phyloP scores from a whole-genome alignment of 2,888 invertebrate genomes.

The Diaprepes abbreviatus region DNA sequence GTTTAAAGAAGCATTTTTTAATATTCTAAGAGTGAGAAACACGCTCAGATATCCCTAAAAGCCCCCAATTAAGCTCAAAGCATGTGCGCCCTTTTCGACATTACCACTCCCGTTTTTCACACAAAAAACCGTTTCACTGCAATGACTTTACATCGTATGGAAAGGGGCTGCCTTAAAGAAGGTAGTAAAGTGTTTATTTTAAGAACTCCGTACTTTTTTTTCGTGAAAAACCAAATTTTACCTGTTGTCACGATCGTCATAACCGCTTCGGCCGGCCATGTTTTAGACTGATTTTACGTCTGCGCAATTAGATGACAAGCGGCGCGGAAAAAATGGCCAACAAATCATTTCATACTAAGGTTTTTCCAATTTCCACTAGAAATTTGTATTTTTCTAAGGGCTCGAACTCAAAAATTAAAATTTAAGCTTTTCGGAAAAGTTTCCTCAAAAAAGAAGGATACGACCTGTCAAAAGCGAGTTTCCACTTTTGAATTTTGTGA shows the following conservation, averaged over 20 bases:
- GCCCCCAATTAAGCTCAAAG: slow-evolving; percentile 8
- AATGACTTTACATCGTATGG: neutral
- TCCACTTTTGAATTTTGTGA: slow-evolving; percentile 22
- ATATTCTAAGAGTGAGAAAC: neutral
- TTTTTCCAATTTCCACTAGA: slow-evolving; percentile 45
- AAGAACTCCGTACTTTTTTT: slow-evolving; percentile 15
- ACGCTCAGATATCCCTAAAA: neutral
- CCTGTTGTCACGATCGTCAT: slow-evolving; percentile 86
- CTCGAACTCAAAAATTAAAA: neutral
- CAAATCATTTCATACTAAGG: slow-evolving; percentile 60
- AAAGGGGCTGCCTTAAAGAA: neutral
- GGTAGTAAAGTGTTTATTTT: neutral
- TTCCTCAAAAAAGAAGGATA: slow-evolving; percentile 10
- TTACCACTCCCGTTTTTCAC: slow-evolving; percentile 20
- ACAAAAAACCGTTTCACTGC: slow-evolving; percentile 17
- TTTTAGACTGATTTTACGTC: slow-evolving; percentile 69
- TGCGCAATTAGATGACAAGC: slow-evolving; percentile 60
- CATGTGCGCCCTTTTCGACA: slow-evolving; percentile 41
- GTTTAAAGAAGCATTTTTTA: neutral
- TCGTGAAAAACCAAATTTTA: slow-evolving; percentile 63
- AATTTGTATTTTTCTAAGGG: slow-evolving; percentile 37
- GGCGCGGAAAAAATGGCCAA: slow-evolving; percentile 55
- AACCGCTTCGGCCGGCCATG: slow-evolving; percentile 92
- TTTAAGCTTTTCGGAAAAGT: slow-evolving; percentile 2
- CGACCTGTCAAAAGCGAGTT: slow-evolving; percentile 16